Evolutionary conservation across 2,797 vertebrate species (phyloP).

Genomic region (Danio choprae): DNA sequence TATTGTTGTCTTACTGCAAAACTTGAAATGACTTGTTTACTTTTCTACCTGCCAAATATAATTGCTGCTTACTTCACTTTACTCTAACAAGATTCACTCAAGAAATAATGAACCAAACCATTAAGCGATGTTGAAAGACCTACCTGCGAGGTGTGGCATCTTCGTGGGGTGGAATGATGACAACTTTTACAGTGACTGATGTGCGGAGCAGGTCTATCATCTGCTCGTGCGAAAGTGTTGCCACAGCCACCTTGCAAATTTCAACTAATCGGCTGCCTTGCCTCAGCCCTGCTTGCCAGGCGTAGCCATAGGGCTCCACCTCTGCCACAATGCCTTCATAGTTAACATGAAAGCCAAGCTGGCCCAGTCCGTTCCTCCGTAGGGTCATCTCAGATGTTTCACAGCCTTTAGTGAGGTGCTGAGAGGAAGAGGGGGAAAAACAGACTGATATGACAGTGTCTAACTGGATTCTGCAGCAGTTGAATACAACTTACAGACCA

Average conservation of each 20-base stretch:
- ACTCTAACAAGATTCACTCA: not conserved
- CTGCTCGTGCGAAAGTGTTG: constrained; percentile 95
- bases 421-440: constrained; percentile 11
- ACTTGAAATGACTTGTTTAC: constrained; percentile 25
- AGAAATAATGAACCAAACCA: constrained; percentile 6
- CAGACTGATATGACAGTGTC: not conserved
- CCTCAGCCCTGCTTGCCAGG: constrained; percentile 96
- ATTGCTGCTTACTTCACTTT: not conserved
- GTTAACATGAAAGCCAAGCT: constrained; percentile 98
- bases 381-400: constrained; percentile 97
- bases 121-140: not conserved
- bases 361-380: constrained; percentile 93
- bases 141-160: constrained; percentile 97
- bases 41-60: not conserved
- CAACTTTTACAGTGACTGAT: constrained; percentile 93
- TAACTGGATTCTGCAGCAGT: not conserved
- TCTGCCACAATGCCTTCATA: constrained; percentile 99
- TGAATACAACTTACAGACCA: not conserved
- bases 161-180: constrained; percentile 95
- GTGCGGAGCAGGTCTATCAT: constrained; percentile 98
- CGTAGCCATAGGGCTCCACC: constrained; percentile 96
- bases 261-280: constrained; percentile 97
- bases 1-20: not conserved
- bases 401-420: constrained; percentile 95
- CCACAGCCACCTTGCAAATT: constrained; percentile 97